These are phyloP conservation scores for Euzetes globulus DNA, from an alignment of 2,888 invertebrate species.

Conservation along the genomic window DNA sequence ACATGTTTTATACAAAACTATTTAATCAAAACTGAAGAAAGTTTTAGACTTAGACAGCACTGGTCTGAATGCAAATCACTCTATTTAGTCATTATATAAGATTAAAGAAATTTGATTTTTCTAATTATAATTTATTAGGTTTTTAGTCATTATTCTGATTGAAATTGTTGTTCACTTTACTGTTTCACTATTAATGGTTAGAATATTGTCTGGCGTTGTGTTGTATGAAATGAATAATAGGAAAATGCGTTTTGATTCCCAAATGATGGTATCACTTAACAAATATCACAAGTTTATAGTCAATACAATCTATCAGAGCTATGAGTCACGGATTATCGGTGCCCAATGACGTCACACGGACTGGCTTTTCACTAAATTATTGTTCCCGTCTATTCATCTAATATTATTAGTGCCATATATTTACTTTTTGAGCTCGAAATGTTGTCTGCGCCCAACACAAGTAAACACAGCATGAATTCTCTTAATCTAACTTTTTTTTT, in stretches of 20 bases:
- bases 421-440: conserved; percentile 11
- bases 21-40: not conserved
- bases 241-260: conserved; percentile 20
- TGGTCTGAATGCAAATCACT: not conserved
- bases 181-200: not conserved
- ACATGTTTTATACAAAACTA: not conserved
- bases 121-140: conserved; percentile 14
- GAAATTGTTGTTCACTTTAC: not conserved
- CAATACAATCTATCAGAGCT: conserved; percentile 11
- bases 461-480: conserved; percentile 19
- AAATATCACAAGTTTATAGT: conserved; percentile 11
- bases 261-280: conserved; percentile 23
- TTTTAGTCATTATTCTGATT: not conserved
- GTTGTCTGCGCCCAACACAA: not conserved
- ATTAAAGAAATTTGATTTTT: conserved; percentile 11
- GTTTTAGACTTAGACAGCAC: not conserved
- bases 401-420: conserved; percentile 24
- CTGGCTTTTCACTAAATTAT: conserved; percentile 22
- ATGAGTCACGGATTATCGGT: conserved; percentile 28
- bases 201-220: not conserved
- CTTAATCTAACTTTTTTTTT: conserved; percentile 1
- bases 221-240: conserved; percentile 7
- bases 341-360: conserved; percentile 22
- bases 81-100: not conserved
- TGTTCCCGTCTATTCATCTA: conserved; percentile 21